Base-by-base conservation (phyloP, 2,888 invertebrate species). In the Platycheirus rosarum region DNA sequence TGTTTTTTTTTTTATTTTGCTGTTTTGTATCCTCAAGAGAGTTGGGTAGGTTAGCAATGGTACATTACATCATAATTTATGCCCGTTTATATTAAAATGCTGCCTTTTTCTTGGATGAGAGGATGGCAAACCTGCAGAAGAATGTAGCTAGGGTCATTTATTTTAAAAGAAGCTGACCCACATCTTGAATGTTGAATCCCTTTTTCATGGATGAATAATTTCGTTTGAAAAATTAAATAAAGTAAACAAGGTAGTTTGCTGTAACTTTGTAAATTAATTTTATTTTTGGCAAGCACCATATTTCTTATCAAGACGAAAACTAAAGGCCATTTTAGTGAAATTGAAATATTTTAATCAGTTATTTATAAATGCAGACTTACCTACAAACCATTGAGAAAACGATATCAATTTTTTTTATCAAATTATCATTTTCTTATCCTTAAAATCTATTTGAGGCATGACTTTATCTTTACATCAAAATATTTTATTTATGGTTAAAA, bases 1-100 rank as follows among this genome's bases (percentile, higher is more conserved):
- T 57, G 44, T 60, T 60, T n/a, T 44, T 29, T 60, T 57, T 60
- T 60, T 14, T 57, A 1, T 23, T 20, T 20, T 37, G 13, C 14
- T 5, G 1, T 57, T 29, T 57, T 18, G n/a, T 42, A 14, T 26
- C 57, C 29, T 44, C 7, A 18, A 18, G 32, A 35, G 1, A 9
- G 0, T 11, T 11, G n/a, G n/a, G 1, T 40, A 23, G 16, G 11
- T 16, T 29, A n/a, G n/a, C 16, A 26, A 20, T 26, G 26, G 26
- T 42, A 57, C 40, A 23, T 42, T 7, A 42, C n/a, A 44, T 44
- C 44, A 60, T 16, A 29, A 18, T 7, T 11, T 44, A 18, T 44
- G n/a, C 40, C 2, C 0, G 26, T 26, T 37, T 23, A 20, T 48
- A 23, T 40, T 3, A 37, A 37, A 23, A 20, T 3, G 20, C 13